phyloP scores from a whole-genome alignment of 2,888 invertebrate genomes.

The Plagiodera versicolora region DNA sequence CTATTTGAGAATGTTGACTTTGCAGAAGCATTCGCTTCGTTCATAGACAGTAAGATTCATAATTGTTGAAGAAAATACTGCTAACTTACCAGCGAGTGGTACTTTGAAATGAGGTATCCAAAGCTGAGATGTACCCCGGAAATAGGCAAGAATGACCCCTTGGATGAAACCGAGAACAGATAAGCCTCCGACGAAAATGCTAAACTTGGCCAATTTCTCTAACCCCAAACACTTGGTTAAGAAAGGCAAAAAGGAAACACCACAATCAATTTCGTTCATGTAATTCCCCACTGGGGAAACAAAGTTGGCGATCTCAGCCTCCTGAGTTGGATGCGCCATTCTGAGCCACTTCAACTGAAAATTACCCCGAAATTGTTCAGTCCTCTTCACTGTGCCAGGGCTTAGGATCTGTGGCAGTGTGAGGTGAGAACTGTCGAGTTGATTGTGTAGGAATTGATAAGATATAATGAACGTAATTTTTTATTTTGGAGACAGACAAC shows the following conservation, averaged over 20 bases:
- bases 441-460: slow-evolving; percentile 6
- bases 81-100: slow-evolving; percentile 55
- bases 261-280: slow-evolving; percentile 55
- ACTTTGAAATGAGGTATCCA: slow-evolving; percentile 56
- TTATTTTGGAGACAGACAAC: background rate
- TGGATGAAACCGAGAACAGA: slow-evolving; percentile 52
- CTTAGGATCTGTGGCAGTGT: slow-evolving; percentile 7
- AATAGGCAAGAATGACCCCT: slow-evolving; percentile 57
- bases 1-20: too few species aligned
- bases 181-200: slow-evolving; percentile 55
- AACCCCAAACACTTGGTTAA: slow-evolving; percentile 50
- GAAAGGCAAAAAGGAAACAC: slow-evolving; percentile 55
- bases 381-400: background rate
- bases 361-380: background rate
- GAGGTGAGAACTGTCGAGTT: background rate
- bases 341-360: background rate
- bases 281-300: slow-evolving; percentile 44
- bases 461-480: background rate
- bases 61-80: background rate
- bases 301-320: slow-evolving; percentile 44
- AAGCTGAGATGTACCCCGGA: slow-evolving; percentile 57
- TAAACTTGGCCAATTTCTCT: slow-evolving; percentile 55
- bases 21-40: too few species aligned
- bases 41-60: too few species aligned
- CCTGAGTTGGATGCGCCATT: slow-evolving; percentile 49